Conservation (phyloP, 64 coral and sea anemone genomes). For the Montipora capricornis region DNA sequence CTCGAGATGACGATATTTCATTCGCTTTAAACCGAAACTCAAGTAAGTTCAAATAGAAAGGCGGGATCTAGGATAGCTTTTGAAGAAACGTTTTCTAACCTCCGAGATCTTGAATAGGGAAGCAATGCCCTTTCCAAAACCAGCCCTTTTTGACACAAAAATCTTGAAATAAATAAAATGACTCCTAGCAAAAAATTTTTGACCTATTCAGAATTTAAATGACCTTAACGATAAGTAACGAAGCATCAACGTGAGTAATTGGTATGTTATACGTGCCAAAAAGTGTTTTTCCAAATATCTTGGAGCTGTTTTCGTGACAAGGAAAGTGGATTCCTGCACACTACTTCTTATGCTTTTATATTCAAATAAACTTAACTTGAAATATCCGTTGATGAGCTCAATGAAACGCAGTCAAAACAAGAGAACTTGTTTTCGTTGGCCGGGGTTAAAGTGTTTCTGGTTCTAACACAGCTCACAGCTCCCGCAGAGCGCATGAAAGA, state of each 20-base stretch:
- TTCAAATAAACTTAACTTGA: background rate
- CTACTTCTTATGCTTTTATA: background rate
- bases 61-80: background rate
- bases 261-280: slow-evolving; percentile 25
- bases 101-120: too few species aligned
- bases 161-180: background rate
- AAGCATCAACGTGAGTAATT: background rate
- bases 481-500: background rate
- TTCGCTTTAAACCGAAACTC: slow-evolving; percentile 11
- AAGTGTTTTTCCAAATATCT: background rate
- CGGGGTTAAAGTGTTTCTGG: background rate
- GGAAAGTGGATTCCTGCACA: slow-evolving; percentile 33
- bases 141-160: background rate
- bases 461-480: background rate
- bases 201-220: slow-evolving; percentile 6
- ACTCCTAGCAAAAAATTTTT: slow-evolving; percentile 15
- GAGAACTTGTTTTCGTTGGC: background rate
- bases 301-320: slow-evolving; percentile 32
- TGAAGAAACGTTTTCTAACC: too few species aligned
- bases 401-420: background rate
- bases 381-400: background rate
- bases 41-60: background rate
- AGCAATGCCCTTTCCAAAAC: background rate
- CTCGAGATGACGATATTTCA: slow-evolving; percentile 50
- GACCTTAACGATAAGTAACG: slow-evolving; percentile 2